Evolutionary conservation across 2,888 invertebrate genomes (phyloP), one percentile per base, ranked within the genome.

Genomic region (Tromatobia lineatoria): DNA sequence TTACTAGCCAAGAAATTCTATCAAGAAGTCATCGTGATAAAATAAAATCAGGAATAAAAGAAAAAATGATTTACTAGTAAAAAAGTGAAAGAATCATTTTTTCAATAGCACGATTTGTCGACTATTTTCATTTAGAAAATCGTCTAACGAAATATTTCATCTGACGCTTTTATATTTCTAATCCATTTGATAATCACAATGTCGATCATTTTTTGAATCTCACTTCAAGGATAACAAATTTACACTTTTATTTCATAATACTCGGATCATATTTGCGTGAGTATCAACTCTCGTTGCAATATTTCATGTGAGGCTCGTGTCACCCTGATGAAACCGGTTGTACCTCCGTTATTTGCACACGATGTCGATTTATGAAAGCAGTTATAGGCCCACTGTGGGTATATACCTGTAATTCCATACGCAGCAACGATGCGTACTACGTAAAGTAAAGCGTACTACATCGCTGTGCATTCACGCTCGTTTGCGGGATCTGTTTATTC

Each of bases 301-400:
- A 82, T 74, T 82, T 78, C 61, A 78, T 69, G 73, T 59, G 57
- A 25, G 45, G 67, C 78, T 59, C 77, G 71, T 50, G 69, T 77
- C 82, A 69, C 74, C 78, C 20, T 59, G 45, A n/a, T 34, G 13
- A 78, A 82, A 82, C 82, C 82, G 78, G 82, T 82, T 78, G 74
- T 61, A 78, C 52, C 73, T 78, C 74, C 78, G 78, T 82, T 82
- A 82, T 82, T 82, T 82, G 78, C 78, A 69, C 69, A 74, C 74
- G 78, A 69, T 78, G 67, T 78, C 69, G 82, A 82, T 78, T 82
- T 74, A 78, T 57, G 42, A 74, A 78, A 71, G 67, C 82, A 69
- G 73, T 61, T 74, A 61, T 38, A 61, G 67, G 57, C 50, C 47
- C 20, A 59, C 23, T 25, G 18, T 59, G 70, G 34, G 20, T 20